A percentile compares a stretch with the other conserved stretches of the same genome.
phyloP scores from a whole-genome alignment of 2,888 invertebrate species.

The Geophilus truncorum region DNA sequence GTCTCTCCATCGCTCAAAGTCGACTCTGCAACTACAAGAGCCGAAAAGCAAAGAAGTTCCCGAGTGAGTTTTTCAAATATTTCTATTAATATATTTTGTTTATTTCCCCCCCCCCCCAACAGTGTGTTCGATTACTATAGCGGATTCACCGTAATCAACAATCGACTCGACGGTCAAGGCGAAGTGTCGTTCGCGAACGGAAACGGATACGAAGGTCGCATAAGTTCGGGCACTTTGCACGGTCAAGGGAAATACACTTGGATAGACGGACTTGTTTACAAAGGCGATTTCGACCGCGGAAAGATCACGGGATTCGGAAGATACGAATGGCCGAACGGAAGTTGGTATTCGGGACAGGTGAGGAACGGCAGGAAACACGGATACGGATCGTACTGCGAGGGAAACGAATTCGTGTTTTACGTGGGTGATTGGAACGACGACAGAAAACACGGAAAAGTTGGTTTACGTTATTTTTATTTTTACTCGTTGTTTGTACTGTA shows the following conservation, averaged over 20 bases:
- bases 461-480: no score
- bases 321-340: constrained; percentile 1
- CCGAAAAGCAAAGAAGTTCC: no score
- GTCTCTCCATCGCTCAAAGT: no score
- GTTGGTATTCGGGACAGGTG: constrained; percentile 1
- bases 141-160: not conserved
- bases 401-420: not conserved
- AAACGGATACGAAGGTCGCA: not conserved
- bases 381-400: not conserved
- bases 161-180: not conserved
- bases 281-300: not conserved
- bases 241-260: not conserved
- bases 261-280: not conserved
- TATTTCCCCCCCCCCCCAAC: no score
- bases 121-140: no score
- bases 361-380: not conserved
- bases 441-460: not conserved
- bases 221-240: not conserved
- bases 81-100: no score
- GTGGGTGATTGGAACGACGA: not conserved
- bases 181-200: not conserved
- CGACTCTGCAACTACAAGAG: no score
- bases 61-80: no score
- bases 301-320: not conserved
- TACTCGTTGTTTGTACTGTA: no score